These are phyloP conservation scores for Lasaia peninsularis DNA, from an alignment of 1,140 invertebrate species.

Conservation along the genomic window DNA sequence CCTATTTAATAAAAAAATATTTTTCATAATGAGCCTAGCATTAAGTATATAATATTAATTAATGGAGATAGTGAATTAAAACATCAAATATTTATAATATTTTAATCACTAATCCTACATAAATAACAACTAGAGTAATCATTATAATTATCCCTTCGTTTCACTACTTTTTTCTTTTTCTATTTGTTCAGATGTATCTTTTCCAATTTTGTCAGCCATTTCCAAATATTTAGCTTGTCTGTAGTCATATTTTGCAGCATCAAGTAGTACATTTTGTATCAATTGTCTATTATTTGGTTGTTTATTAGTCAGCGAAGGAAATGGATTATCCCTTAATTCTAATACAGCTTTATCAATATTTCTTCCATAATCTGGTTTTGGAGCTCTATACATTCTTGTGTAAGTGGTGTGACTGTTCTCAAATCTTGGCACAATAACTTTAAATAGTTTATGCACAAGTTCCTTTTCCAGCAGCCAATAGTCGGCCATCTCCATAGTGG, in stretches of 20 bases:
- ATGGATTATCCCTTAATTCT: constrained; percentile 88
- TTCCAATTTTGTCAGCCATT: constrained; percentile 65
- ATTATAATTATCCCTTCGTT: not conserved
- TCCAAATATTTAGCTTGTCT: constrained; percentile 70
- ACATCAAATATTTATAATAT: not conserved
- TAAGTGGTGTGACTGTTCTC: constrained; percentile 83
- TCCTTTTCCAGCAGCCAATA: constrained; percentile 94
- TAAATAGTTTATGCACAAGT: constrained; percentile 94
- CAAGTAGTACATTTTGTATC: constrained; percentile 84
- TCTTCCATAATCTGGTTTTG: constrained; percentile 78
- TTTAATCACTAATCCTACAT: not conserved
- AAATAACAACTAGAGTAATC: not conserved
- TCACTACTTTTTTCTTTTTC: not conserved
- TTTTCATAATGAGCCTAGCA: too few relatives aligned
- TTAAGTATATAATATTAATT: too few relatives aligned
- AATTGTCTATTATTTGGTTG: constrained; percentile 78
- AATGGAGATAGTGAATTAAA: too few relatives aligned
- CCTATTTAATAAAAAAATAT: too few relatives aligned
- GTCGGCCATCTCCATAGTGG: constrained; percentile 93
- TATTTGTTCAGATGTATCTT: constrained; percentile 22
- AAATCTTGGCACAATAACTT: constrained; percentile 92
- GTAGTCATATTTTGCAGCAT: constrained; percentile 85
- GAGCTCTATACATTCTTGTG: constrained; percentile 86
- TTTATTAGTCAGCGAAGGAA: constrained; percentile 79
- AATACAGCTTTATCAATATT: constrained; percentile 80